Percentiles rank a stretch among this genome's conserved stretches.
Evolutionary conservation across 2,113 vertebrate genomes (phyloP).

Genomic region (Elachura formosa): DNA sequence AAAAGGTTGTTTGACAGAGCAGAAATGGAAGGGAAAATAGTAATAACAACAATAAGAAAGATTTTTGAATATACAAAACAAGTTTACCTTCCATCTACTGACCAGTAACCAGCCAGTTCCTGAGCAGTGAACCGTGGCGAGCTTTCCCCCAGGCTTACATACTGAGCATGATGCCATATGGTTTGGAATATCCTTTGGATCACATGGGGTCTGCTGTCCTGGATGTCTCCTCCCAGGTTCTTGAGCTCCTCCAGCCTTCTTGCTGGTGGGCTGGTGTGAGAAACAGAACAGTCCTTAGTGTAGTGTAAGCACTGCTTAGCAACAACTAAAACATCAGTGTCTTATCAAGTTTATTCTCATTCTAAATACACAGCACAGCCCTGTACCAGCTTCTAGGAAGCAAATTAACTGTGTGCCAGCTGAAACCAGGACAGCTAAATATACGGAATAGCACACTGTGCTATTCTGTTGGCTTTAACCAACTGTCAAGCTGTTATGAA

Average conservation of each 20-base stretch:
- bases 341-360: background rate
- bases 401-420: background rate
- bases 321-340: background rate
- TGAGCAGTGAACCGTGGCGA: background rate
- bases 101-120: background rate
- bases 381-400: background rate
- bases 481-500: background rate
- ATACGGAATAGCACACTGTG: background rate
- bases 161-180: background rate
- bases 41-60: background rate
- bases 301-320: background rate
- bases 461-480: background rate
- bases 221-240: background rate
- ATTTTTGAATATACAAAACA: background rate
- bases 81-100: background rate
- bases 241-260: background rate
- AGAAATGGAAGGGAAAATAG: background rate
- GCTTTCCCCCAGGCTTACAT: background rate
- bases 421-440: background rate
- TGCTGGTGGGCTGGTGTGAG: background rate
- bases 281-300: background rate
- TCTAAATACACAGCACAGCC: background rate
- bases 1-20: background rate
- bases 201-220: background rate
- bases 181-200: background rate